These are phyloP conservation scores for Cercopithecus mona DNA, from an alignment of 2,113 vertebrate species.

Conservation along the genomic window DNA sequence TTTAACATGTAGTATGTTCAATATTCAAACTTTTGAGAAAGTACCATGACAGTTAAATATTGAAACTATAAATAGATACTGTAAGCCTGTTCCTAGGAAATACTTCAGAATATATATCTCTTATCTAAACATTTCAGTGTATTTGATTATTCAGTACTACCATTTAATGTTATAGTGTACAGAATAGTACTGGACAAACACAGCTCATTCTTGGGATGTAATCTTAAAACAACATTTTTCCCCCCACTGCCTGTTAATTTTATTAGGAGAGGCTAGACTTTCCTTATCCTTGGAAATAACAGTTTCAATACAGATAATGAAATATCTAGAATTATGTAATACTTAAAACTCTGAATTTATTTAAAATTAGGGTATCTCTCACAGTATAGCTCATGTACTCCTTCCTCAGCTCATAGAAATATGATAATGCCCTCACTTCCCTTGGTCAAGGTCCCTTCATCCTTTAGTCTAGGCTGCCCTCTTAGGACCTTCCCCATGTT, in stretches of 20 bases:
- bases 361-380: background rate
- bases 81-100: background rate
- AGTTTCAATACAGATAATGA: background rate
- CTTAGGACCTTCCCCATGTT: background rate
- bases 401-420: background rate
- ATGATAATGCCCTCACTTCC: background rate
- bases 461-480: background rate
- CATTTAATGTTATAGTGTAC: background rate
- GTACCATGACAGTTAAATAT: background rate
- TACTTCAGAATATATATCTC: background rate
- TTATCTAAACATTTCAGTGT: background rate
- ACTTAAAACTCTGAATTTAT: background rate
- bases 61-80: conserved; percentile 9
- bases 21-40: conserved; percentile 24
- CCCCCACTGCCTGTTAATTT: background rate
- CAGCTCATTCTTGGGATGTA: background rate
- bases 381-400: background rate
- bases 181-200: background rate
- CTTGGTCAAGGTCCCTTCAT: background rate
- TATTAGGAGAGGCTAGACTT: background rate
- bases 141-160: background rate
- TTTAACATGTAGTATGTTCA: background rate
- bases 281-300: background rate
- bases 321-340: background rate
- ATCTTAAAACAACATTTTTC: background rate